Evolutionary conservation across 2,888 invertebrate genomes (phyloP), one percentile per base, ranked within the genome.

Genomic region (Tetrapedia diversipes): DNA sequence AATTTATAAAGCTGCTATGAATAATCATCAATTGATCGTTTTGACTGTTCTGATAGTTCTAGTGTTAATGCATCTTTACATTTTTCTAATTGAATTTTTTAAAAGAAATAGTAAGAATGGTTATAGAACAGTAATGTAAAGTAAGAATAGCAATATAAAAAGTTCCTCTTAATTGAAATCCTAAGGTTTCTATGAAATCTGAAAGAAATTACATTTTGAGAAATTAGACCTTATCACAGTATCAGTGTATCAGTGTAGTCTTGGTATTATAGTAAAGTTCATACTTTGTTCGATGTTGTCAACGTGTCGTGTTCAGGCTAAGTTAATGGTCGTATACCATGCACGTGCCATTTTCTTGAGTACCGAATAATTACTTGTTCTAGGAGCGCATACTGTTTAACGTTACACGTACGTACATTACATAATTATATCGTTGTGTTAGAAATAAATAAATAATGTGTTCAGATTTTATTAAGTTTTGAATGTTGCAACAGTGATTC

Each of bases 161-260:
- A n/a, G n/a, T 39, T 16, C 14, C 14, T 2, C 14, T 4, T 16
- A 8, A 24, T 10, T 27, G 10, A n/a, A 39, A 56, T 24, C 10
- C 14, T 10, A 10, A 39, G 4, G 2, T 22, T 4, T 27, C 1
- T 4, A 34, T 27, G 1, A n/a, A 27, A 16, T 41, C 29, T 59
- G 14, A 43, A 59, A 19, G 19, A 8, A 0, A n/a, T 45, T 4
- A 27, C n/a, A 11, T 56, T 56, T 65, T 56, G n/a, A 22, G 32
- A 32, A 39, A 37, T 34, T 37, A 54, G 45, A n/a, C 8, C 27
- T n/a, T 65, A 65, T 64, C 69, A 39, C 69, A 69, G 66, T 39
- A 24, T 32, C 24, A 24, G 24, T 39, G n/a, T n/a, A 27, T 37
- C 14, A 11, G 34, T 14, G 11, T 32, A 29, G 16, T 27, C 45